Base-by-base conservation (phyloP, 2,113 vertebrate genomes). In the Plectropomus leopardus region DNA sequence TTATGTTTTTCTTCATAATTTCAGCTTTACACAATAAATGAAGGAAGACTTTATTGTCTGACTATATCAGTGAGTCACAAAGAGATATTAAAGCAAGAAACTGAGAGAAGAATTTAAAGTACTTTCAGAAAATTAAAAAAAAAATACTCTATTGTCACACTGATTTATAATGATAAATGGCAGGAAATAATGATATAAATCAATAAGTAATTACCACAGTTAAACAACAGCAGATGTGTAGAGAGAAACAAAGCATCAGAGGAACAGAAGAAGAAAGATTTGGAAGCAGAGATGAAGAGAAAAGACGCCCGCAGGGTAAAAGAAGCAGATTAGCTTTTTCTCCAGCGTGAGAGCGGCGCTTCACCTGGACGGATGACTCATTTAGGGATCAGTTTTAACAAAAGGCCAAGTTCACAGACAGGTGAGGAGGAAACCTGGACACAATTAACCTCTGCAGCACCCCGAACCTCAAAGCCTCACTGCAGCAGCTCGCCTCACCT, bases 401-500 rank as follows among this genome's bases (percentile, higher is more conserved):
- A 76, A 79, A 54, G 72, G 58, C 53, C 28, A 13, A 1, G 69
- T 45, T 32, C 21, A 30, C 26, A 58, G 53, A 58, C 59, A 76
- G 63, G 60, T 84, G 73, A 76, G 45, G 54, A 50, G 36, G 70
- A 71, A 78, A 72, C 80, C 47, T 32, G 75, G 44, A 76, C 44
- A 40, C 66, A 84, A 76, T 84, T 89, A 78, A 86, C 84, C 84
- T 81, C 48, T 19, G 34, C 57, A 34, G 47, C 57, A 21, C 19
- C 59, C 30, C 58, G 44, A 70, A 32, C 24, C 74, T 40, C 8
- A 5, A 5, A 74, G 14, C 40, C 45, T 40, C 32, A 5, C 42
- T 21, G 44, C 48, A 68, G 50, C 28, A 11, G 5, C 74, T 48
- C 34, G 3, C 40, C 1, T n/a, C 2, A 9, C n/a, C 23, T 73